Percentiles rank a stretch among this genome's conserved stretches.
Evolutionary conservation across 1,140 invertebrate species (phyloP).

Genomic region (Leptonema lineaticorne): DNA sequence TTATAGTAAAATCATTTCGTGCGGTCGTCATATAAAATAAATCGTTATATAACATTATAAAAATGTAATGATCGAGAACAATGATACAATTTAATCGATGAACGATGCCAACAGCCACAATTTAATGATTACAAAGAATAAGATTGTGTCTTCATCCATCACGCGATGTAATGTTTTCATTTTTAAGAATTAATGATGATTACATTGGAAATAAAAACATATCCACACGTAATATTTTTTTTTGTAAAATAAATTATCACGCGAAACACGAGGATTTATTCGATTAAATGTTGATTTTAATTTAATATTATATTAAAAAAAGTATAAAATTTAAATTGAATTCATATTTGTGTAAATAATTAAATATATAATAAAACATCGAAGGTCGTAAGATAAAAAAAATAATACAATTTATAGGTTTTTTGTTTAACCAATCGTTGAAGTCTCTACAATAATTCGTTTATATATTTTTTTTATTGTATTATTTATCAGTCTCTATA

Average conservation of each 20-base stretch:
- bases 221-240: too few species aligned
- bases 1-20: too few species aligned
- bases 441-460: neutral
- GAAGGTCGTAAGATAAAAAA: too few species aligned
- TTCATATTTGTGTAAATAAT: too few species aligned
- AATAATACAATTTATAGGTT: neutral
- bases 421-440: neutral
- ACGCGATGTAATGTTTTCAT: conserved; percentile 15
- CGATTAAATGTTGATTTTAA: neutral
- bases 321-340: too few species aligned
- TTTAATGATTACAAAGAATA: conserved; percentile 18
- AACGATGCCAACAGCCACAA: neutral
- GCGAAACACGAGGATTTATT: too few species aligned
- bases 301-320: too few species aligned
- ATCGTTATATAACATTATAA: too few species aligned
- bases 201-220: conserved; percentile 3
- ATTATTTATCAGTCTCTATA: too few species aligned
- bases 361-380: too few species aligned
- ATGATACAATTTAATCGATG: conserved; percentile 12
- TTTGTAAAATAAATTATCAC: too few species aligned
- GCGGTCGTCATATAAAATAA: too few species aligned
- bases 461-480: neutral
- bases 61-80: neutral
- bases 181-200: conserved; percentile 26
- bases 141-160: conserved; percentile 18